A percentile compares a stretch with the other conserved stretches of the same genome.
Evolutionary conservation across 2,797 vertebrate species (phyloP).

Genomic region (Sibirionetta formosa): DNA sequence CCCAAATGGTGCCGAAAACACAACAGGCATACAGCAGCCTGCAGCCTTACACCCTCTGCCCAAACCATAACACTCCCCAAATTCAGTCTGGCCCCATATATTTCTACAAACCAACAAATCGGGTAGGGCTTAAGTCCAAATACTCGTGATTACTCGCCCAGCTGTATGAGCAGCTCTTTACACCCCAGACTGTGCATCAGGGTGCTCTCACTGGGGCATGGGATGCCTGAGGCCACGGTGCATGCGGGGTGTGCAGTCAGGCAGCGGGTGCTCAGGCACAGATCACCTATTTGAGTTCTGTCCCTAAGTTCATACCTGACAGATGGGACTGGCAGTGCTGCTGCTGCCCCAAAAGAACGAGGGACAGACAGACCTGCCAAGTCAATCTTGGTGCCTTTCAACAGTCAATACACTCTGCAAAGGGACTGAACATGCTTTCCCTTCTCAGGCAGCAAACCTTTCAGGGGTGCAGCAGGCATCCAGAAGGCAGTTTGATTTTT

Average conservation of each 20-base stretch:
- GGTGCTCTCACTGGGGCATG: fast-evolving
- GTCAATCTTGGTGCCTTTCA: not conserved
- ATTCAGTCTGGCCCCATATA: not conserved
- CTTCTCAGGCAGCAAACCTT: not conserved
- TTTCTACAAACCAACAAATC: not conserved
- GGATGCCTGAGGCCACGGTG: fast-evolving
- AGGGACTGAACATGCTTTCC: not conserved
- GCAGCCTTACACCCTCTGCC: not conserved
- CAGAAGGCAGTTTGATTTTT: not conserved
- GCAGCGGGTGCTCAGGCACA: not conserved
- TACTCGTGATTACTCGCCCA: not conserved
- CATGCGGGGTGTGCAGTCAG: fast-evolving
- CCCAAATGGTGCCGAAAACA: not conserved
- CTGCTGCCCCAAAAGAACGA: not conserved
- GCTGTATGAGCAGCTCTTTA: not conserved
- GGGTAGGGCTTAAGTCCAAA: not conserved
- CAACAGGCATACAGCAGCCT: fast-evolving
- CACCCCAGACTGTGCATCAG: not conserved
- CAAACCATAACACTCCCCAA: not conserved
- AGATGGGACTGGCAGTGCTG: not conserved
- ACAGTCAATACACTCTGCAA: not conserved
- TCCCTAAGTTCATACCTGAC: not conserved
- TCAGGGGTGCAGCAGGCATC: not conserved
- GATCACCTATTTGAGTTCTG: not conserved
- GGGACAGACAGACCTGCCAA: not conserved